Base-by-base conservation (phyloP, 2,888 invertebrate genomes). In the Rhagophthalmus giganteus region DNA sequence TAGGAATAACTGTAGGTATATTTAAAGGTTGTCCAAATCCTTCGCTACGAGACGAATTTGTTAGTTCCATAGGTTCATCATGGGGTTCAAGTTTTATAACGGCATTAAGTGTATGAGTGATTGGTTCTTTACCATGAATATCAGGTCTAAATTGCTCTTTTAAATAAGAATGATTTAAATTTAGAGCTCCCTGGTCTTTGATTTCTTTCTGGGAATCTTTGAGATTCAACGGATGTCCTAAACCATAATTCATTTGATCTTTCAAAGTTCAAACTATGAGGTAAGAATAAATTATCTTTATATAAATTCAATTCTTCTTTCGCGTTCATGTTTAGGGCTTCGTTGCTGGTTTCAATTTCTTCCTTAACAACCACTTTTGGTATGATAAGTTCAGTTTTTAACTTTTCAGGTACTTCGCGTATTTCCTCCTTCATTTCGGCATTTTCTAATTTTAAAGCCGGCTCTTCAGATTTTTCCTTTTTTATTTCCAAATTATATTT, bases 381-480 rank as follows among this genome's bases (percentile, higher is more conserved):
- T 65, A 82, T 82, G 56, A 82, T 82, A 53, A 82, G 75, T 71
- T 83, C 83, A 27, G 82, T 81, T 76, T 83, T 83, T 52, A 80
- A 75, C 67, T 73, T 73, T 34, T 74, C 74, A n/a, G 62, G 63
- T 2, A 57, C 41, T 14, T 69, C 67, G 15, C 61, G 63, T n/a
- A 3, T 15, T 34, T 64, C 66, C 24, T 71, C 69, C 42, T 68
- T 69, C 0, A 61, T 16, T 32, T 66, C 67, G 27, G 68, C 54
- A 14, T 11, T 39, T 13, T 62, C 58, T 20, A 27, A 35, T 60
- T 66, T 53, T 2, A 31, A 5, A 5, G 37, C 70, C 69, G 20
- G 59, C 64, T 69, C 67, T 3, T 54, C 54, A 2, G 31, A 7
- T 11, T 50, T 54, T 7, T 50, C 55, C 32, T 55, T 61, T 25